Evolutionary conservation across 1,140 invertebrate genomes (phyloP), one percentile per base, ranked within the genome.

Genomic region (Lepidurus arcticus): DNA sequence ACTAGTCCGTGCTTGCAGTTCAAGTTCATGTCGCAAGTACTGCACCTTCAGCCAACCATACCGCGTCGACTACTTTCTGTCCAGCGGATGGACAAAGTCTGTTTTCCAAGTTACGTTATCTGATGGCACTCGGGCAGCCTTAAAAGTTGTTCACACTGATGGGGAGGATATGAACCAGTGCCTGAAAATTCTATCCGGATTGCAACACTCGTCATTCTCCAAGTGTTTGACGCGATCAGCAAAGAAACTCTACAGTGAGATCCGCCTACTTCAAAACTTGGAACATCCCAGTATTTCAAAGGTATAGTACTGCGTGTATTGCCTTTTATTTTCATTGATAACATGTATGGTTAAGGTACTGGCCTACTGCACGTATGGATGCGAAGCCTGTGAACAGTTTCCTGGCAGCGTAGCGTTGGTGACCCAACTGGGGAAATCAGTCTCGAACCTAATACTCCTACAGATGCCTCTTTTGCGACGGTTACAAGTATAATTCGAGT

Each of bases 341-440:
- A 26, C 8, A 75, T 47, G 10, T 74, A 44, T 44, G 5, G 9
- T 75, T 47, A 0, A 47, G 43, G 42, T 78, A 11, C 47, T 44
- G 42, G 24, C 42, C 7, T 78, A 78, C 24, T 78, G 78, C 75
- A 16, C 44, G 10, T 44, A 26, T 1, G 34, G 73, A 21, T 44
- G n/a, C 43, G 73, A 78, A 78, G 73, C 53, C 5, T 65, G 53
- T 21, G 53, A 65, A n/a, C 53, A 13, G 53, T 65, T 65, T 65
- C 53, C 53, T 65, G 53, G 53, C 3, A 65, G 53, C 13, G 84
- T 86, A 44, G 83, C 85, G 73, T 82, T 88, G 82, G 84, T 86
- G 44, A 87, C 86, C 44, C 86, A 88, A 81, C 82, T 88, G n/a
- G 87, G 87, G n/a, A 84, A 86, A 42, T 83, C 85, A 13, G 80